Evolutionary conservation across 2,888 invertebrate species (phyloP).

Genomic region (Lasioglossum figueresi): DNA sequence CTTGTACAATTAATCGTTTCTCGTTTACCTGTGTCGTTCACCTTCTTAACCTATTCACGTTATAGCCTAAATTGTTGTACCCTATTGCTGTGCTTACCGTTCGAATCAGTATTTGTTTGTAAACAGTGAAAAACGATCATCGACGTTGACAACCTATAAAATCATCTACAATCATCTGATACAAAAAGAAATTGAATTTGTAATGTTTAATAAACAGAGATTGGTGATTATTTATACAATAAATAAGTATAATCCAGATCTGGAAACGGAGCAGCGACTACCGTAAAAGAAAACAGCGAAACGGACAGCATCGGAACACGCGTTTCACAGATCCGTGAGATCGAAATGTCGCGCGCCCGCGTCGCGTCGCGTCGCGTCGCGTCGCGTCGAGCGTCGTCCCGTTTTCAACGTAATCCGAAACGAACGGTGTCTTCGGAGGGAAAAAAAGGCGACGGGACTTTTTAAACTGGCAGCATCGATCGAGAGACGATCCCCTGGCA

Average conservation of each 20-base stretch:
- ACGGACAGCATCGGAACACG: background rate
- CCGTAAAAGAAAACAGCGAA: background rate
- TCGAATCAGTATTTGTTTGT: background rate
- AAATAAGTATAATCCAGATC: background rate
- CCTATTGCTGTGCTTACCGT: background rate
- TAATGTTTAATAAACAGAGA: too few species aligned
- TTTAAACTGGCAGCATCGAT: conserved; percentile 52
- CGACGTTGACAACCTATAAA: too few species aligned
- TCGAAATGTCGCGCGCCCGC: background rate
- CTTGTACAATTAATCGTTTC: background rate
- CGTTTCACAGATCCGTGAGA: background rate
- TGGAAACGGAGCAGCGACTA: background rate
- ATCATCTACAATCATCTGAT: too few species aligned
- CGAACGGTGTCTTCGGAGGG: conserved; percentile 24
- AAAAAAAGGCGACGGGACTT: conserved; percentile 16
- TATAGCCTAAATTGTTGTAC: background rate
- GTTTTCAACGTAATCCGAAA: conserved; percentile 19
- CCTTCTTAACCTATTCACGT: background rate
- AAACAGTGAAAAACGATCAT: background rate
- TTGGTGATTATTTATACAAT: too few species aligned
- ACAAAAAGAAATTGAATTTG: too few species aligned
- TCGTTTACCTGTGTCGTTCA: background rate
- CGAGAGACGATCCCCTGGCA: conserved; percentile 35
- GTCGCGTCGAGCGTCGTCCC: too few species aligned
- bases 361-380: background rate